A percentile compares a stretch with the other conserved stretches of the same genome.
These are phyloP conservation scores for Lypha dubia DNA, from an alignment of 2,888 invertebrate species.

Conservation along the genomic window DNA sequence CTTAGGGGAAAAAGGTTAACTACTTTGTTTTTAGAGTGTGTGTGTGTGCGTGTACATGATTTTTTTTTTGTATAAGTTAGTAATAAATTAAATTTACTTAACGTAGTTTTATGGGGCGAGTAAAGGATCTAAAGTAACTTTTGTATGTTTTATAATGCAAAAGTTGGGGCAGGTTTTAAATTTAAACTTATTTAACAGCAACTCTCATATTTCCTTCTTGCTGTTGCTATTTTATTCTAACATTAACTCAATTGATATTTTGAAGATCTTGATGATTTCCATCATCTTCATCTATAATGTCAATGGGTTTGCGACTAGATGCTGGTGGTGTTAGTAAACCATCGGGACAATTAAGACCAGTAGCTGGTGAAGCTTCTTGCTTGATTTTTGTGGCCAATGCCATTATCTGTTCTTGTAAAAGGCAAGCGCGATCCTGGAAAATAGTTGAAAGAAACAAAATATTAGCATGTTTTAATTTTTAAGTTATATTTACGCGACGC, in stretches of 20 bases:
- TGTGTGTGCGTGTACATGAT: slow-evolving; percentile 12
- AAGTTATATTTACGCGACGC: not conserved
- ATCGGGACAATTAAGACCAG: slow-evolving; percentile 80
- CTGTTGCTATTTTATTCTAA: slow-evolving; percentile 30
- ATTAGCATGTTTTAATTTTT: not conserved
- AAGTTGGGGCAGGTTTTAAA: slow-evolving; percentile 22
- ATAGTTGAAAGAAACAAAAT: slow-evolving; percentile 5
- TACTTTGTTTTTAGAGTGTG: slow-evolving; percentile 55
- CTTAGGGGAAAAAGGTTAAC: slow-evolving; percentile 59
- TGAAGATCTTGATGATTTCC: slow-evolving; percentile 65
- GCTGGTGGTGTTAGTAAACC: slow-evolving; percentile 83
- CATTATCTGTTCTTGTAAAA: slow-evolving; percentile 78
- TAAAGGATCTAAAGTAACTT: not conserved
- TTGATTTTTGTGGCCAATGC: slow-evolving; percentile 76
- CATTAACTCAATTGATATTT: slow-evolving; percentile 27
- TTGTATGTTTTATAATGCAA: slow-evolving; percentile 24
- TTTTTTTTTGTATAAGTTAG: slow-evolving; percentile 46
- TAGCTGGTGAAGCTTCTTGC: slow-evolving; percentile 82
- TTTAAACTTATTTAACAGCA: slow-evolving; percentile 38
- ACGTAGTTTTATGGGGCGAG: slow-evolving; percentile 41
- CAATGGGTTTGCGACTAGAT: slow-evolving; percentile 82
- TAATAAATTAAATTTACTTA: slow-evolving; percentile 71
- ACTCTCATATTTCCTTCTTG: slow-evolving; percentile 33
- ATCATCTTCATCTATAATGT: slow-evolving; percentile 71
- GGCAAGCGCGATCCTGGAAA: slow-evolving; percentile 80